These are phyloP conservation scores for Sinohyriopsis cumingii DNA, from an alignment of 2,888 invertebrate genomes.

Conservation along the genomic window DNA sequence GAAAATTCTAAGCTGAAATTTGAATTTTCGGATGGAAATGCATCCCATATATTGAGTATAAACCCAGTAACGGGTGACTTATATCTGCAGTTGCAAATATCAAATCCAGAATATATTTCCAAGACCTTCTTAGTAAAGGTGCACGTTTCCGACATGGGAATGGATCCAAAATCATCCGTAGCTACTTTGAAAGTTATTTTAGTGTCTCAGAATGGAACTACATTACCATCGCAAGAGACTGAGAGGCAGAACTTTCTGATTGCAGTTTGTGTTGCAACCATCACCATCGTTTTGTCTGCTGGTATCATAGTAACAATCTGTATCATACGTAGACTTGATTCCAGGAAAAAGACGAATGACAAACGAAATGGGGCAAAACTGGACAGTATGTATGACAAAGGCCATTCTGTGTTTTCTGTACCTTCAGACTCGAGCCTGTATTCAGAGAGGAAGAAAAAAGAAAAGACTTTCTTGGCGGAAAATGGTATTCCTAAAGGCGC, in stretches of 20 bases:
- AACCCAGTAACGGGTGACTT: constrained; percentile 48
- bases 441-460: constrained; percentile 43
- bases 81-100: constrained; percentile 30
- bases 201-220: constrained; percentile 23
- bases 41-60: constrained; percentile 43
- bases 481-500: constrained; percentile 7
- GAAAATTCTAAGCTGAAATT: constrained; percentile 50
- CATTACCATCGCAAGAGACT: constrained; percentile 6
- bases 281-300: constrained; percentile 39
- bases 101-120: constrained; percentile 23
- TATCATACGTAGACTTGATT: constrained; percentile 40
- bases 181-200: constrained; percentile 29
- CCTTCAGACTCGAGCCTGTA: constrained; percentile 31
- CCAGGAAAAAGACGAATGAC: constrained; percentile 13
- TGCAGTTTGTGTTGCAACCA: constrained; percentile 34
- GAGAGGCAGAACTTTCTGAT: constrained; percentile 38
- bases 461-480: constrained; percentile 45
- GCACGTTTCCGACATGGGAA: constrained; percentile 33
- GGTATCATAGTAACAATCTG: constrained; percentile 45
- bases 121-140: constrained; percentile 32
- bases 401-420: constrained; percentile 36
- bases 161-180: constrained; percentile 12
- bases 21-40: constrained; percentile 44
- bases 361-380: constrained; percentile 33
- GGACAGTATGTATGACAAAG: constrained; percentile 34